Evolutionary conservation across 2,797 vertebrate genomes (phyloP).

Genomic region (Crax fasciolata): DNA sequence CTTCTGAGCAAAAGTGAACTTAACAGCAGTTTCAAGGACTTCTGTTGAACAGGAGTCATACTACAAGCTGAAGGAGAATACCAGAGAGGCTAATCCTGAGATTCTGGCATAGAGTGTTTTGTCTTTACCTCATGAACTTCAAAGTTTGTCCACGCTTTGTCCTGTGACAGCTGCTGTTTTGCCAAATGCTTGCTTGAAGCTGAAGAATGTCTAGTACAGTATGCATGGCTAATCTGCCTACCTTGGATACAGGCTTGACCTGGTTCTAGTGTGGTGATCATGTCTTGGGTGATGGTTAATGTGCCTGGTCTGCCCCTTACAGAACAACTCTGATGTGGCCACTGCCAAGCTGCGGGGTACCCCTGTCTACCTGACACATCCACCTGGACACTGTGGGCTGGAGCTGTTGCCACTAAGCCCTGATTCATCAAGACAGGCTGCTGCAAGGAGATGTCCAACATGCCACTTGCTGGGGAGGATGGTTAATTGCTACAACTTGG

Average conservation of each 20-base stretch:
- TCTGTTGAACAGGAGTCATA: neutral
- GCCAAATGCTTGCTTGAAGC: neutral
- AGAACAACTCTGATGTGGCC: slow-evolving; percentile 61
- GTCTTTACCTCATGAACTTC: neutral
- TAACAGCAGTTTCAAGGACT: neutral
- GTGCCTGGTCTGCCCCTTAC: slow-evolving; percentile 62
- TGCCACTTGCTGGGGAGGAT: slow-evolving; percentile 42
- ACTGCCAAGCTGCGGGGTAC: slow-evolving; percentile 25
- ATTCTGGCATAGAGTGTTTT: neutral
- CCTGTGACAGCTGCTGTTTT: accelerated
- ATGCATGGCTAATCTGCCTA: neutral
- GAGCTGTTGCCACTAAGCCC: slow-evolving; percentile 52
- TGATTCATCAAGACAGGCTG: slow-evolving; percentile 30
- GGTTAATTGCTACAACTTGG: neutral
- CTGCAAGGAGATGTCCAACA: slow-evolving; percentile 24
- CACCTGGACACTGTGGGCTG: slow-evolving; percentile 46
- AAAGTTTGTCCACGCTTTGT: neutral
- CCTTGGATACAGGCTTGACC: accelerated
- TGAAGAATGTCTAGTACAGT: neutral
- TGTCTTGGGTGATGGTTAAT: neutral
- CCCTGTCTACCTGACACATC: slow-evolving; percentile 51
- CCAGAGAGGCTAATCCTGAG: neutral
- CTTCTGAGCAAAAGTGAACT: neutral
- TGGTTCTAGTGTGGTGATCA: neutral
- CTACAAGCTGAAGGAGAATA: neutral